These are phyloP conservation scores for Dasypolia templi DNA, from an alignment of 2,888 invertebrate genomes.

Conservation along the genomic window DNA sequence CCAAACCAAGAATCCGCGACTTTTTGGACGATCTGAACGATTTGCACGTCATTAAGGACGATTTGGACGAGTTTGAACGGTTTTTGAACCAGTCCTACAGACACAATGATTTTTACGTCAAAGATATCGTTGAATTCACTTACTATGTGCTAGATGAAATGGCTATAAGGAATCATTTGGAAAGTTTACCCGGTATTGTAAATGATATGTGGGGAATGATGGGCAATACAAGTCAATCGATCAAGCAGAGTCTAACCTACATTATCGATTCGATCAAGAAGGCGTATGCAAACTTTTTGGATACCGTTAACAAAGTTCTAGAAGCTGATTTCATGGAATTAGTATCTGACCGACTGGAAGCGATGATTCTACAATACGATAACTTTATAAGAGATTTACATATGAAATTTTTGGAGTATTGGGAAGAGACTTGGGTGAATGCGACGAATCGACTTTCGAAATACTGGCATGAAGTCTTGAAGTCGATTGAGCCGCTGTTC, in stretches of 20 bases:
- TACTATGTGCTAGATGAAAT: constrained; percentile 94
- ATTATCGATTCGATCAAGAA: constrained; percentile 93
- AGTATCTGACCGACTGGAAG: constrained; percentile 92
- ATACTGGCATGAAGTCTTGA: constrained; percentile 94
- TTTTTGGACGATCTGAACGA: constrained; percentile 94
- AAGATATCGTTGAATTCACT: constrained; percentile 93
- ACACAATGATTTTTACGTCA: constrained; percentile 95
- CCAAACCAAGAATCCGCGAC: constrained; percentile 92
- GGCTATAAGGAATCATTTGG: constrained; percentile 94
- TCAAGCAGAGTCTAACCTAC: constrained; percentile 94
- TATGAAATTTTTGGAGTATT: constrained; percentile 91
- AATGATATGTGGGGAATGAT: constrained; percentile 96
- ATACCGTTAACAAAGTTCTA: constrained; percentile 92
- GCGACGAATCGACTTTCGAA: constrained; percentile 91
- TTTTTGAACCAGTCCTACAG: constrained; percentile 95
- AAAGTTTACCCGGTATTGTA: constrained; percentile 94
- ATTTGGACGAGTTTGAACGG: constrained; percentile 92
- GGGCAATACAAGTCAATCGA: constrained; percentile 95
- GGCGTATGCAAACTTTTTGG: constrained; percentile 93
- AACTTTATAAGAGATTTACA: constrained; percentile 94
- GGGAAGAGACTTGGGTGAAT: constrained; percentile 94
- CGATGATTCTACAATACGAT: constrained; percentile 94
- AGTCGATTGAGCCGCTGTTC: constrained; percentile 94
- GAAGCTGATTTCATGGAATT: constrained; percentile 94
- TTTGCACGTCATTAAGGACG: constrained; percentile 93